Evolutionary conservation across 2,888 invertebrate genomes (phyloP).

Genomic region (Crocallis elinguaria): DNA sequence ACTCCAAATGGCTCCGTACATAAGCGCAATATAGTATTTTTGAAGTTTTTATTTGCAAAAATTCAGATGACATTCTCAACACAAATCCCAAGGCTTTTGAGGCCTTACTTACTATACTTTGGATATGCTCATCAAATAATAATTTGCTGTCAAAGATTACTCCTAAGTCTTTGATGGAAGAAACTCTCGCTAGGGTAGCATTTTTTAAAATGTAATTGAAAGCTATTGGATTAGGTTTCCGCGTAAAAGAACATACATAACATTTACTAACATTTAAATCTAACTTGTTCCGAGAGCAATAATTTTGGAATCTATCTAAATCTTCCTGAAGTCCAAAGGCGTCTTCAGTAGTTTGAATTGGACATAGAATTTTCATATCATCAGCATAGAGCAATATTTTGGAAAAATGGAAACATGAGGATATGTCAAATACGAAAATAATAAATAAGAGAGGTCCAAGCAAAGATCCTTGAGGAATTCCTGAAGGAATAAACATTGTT

Average conservation of each 20-base stretch:
- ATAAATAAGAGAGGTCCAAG: neutral
- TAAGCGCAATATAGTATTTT: constrained; percentile 13
- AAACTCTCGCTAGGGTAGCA: neutral
- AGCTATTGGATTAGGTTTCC: neutral
- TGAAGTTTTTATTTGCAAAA: constrained; percentile 15
- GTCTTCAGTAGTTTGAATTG: constrained; percentile 7
- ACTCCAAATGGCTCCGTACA: constrained; percentile 5
- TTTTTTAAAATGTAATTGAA: neutral
- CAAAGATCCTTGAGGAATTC: constrained; percentile 7
- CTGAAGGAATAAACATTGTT: neutral
- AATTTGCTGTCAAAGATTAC: neutral
- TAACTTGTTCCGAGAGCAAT: constrained; percentile 11
- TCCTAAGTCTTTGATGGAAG: neutral
- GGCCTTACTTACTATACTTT: neutral
- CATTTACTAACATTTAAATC: constrained; percentile 6
- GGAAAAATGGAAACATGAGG: constrained; percentile 4
- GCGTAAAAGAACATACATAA: neutral
- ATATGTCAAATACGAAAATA: constrained; percentile 7
- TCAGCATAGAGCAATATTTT: constrained; percentile 11
- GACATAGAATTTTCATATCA: neutral
- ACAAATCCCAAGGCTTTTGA: neutral
- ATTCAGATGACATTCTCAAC: neutral
- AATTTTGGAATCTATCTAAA: constrained; percentile 1
- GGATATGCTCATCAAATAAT: neutral
- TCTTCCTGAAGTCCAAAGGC: neutral